Base-by-base conservation (phyloP, 2,113 vertebrate genomes). In the Struthio camelus region DNA sequence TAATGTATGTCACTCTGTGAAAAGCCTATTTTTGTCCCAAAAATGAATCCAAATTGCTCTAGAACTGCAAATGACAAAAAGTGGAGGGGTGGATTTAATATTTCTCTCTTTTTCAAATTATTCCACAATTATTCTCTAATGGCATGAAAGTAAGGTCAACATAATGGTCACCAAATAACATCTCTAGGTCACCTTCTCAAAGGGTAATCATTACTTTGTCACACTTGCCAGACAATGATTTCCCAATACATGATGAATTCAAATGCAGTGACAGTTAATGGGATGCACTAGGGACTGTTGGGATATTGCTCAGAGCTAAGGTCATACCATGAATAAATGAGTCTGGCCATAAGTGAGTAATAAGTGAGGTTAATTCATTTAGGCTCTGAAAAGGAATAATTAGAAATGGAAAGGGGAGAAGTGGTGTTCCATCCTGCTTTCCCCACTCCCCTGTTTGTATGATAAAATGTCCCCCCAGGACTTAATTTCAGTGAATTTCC, bases 151-250 rank as follows among this genome's bases (percentile, higher is more conserved):
- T 24, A 19, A 88, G 89, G 65, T 70, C 91, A 92, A 25, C 51
- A 24, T 28, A 54, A 40, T 2, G 32, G 77, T 5, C 51, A 54
- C 67, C 28, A n/a, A 1, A 0, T 11, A 34, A 24, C 15, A 10
- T 36, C 73, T 61, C 25, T 28, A 17, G 71, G 93, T 87, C 85
- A 94, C 89, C 67, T 87, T 80, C 72, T 44, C 79, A 58, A 53
- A 88, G 95, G 75, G 59, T 86, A 93, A 69, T 19, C 86, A 48
- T 4, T n/a, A 18, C 91, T 79, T 66, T 62, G 75, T 72, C 87
- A 91, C 91, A 14, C 81, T 80, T 34, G 11, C 50, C 64, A 32
- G 81, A 85, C 78, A 78, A 44, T 1, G 28, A 89, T 80, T 94
- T 85, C 87, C 89, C 83, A 83, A 77, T 64, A 44, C 0, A 4